A percentile compares a stretch with the other conserved stretches of the same genome.
Evolutionary conservation across 2,113 vertebrate species (phyloP).

Genomic region (Gambusia affinis): DNA sequence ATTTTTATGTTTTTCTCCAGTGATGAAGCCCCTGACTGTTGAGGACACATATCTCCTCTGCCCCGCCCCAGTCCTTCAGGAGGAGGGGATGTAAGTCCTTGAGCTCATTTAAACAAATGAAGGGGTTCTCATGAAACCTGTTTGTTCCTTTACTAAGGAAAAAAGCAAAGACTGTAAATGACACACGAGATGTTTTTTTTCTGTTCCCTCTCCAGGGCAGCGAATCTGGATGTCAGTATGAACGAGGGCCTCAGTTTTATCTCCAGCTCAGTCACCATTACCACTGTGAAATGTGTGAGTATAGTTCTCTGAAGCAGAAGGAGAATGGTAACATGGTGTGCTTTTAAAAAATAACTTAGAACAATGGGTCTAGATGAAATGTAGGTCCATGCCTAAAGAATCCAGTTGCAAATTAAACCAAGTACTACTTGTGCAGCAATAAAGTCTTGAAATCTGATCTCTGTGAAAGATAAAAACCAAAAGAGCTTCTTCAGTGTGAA

Average conservation of each 20-base stretch:
- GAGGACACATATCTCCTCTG: slow-evolving; percentile 96
- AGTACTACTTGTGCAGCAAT: slow-evolving; percentile 4
- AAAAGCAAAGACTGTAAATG: not conserved
- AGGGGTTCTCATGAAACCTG: slow-evolving; percentile 1
- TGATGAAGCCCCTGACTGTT: slow-evolving; percentile 92
- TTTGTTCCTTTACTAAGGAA: slow-evolving; percentile 1
- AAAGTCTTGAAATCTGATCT: not conserved
- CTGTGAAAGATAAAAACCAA: not conserved
- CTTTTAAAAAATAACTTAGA: not conserved
- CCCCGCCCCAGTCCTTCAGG: slow-evolving; percentile 90
- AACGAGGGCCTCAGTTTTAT: slow-evolving; percentile 98
- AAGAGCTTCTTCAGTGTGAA: slow-evolving; percentile 2
- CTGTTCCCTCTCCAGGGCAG: slow-evolving; percentile 71
- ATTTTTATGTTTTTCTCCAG: slow-evolving; percentile 68
- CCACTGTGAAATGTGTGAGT: slow-evolving; percentile 95
- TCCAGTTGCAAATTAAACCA: not conserved
- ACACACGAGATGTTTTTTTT: slow-evolving; percentile 11
- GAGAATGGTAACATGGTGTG: too few relatives aligned
- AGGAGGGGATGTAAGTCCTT: slow-evolving; percentile 92
- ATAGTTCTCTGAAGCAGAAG: not conserved
- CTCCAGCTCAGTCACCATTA: slow-evolving; percentile 97
- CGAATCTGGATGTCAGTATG: slow-evolving; percentile 97
- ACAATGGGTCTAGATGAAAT: not conserved
- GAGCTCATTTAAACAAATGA: slow-evolving; percentile 6
- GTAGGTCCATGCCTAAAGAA: slow-evolving; percentile 1